A percentile compares a stretch with the other conserved stretches of the same genome.
Evolutionary conservation across 2,797 vertebrate genomes (phyloP).

Genomic region (Rhabdophis nuchalis): DNA sequence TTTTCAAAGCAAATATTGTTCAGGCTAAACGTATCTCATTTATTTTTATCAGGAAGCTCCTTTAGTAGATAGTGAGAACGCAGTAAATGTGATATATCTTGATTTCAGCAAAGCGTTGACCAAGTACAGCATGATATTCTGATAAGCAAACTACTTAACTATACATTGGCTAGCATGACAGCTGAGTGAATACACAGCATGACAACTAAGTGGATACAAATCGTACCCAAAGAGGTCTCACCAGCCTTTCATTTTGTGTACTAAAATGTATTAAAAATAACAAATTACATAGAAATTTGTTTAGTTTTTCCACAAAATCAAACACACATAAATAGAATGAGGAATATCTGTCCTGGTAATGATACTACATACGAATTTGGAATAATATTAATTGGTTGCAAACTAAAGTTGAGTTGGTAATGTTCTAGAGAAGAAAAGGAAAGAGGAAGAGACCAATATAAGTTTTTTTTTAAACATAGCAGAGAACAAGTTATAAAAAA

Average conservation of each 20-base stretch:
- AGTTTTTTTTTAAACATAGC: not conserved
- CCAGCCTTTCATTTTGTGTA: not conserved
- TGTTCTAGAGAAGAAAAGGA: not conserved
- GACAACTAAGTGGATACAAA: not conserved
- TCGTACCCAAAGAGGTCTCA: not conserved
- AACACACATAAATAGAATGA: not conserved
- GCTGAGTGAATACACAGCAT: not conserved
- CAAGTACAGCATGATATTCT: not conserved
- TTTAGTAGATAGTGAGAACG: not conserved
- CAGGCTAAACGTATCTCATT: not conserved
- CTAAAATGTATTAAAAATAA: not conserved
- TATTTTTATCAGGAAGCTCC: not conserved
- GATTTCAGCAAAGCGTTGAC: not conserved
- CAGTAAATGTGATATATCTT: not conserved
- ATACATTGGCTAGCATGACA: not conserved
- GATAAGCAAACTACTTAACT: not conserved
- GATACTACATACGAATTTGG: not conserved
- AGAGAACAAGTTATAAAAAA: not conserved
- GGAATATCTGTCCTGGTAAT: not conserved
- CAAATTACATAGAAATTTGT: not conserved
- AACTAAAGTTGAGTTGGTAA: not conserved
- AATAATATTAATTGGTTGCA: not conserved
- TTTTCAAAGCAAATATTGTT: not conserved
- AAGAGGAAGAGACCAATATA: not conserved
- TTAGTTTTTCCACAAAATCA: not conserved